phyloP scores from a whole-genome alignment of 2,113 vertebrate species.

The Strix uralensis region DNA sequence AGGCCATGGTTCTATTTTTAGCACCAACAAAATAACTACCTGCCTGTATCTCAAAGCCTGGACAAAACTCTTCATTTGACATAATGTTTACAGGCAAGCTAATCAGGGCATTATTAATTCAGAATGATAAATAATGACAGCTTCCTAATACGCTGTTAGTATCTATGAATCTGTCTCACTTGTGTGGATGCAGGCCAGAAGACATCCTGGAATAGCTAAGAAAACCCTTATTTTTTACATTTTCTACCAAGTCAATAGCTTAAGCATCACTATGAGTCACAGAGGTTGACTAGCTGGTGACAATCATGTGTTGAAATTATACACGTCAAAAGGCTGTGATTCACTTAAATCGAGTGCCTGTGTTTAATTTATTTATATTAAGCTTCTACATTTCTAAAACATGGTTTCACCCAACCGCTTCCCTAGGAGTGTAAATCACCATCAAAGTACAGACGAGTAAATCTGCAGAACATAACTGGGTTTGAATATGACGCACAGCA shows the following conservation, averaged over 20 bases:
- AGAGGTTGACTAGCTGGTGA: constrained; percentile 1
- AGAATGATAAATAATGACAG: background rate
- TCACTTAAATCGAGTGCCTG: constrained; percentile 22
- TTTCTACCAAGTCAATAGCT: background rate
- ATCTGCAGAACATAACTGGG: constrained; percentile 51
- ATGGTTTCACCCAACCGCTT: constrained; percentile 46
- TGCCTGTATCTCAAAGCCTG: background rate
- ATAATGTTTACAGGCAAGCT: background rate
- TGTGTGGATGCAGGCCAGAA: background rate
- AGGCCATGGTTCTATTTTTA: background rate
- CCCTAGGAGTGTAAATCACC: constrained; percentile 55
- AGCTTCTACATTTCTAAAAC: constrained; percentile 42
- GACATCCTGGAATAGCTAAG: background rate
- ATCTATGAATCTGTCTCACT: background rate
- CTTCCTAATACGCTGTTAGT: background rate
- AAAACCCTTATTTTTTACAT: background rate
- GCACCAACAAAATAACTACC: background rate
- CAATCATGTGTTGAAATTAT: constrained; percentile 33
- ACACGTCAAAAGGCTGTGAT: constrained; percentile 41
- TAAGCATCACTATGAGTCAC: constrained; percentile 16
- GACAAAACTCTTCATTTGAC: background rate
- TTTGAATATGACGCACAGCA: constrained; percentile 50
- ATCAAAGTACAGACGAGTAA: constrained; percentile 38
- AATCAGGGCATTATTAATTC: background rate
- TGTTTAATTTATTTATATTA: constrained; percentile 60